phyloP scores from a whole-genome alignment of 2,888 invertebrate genomes.

The Apamea epomidion region DNA sequence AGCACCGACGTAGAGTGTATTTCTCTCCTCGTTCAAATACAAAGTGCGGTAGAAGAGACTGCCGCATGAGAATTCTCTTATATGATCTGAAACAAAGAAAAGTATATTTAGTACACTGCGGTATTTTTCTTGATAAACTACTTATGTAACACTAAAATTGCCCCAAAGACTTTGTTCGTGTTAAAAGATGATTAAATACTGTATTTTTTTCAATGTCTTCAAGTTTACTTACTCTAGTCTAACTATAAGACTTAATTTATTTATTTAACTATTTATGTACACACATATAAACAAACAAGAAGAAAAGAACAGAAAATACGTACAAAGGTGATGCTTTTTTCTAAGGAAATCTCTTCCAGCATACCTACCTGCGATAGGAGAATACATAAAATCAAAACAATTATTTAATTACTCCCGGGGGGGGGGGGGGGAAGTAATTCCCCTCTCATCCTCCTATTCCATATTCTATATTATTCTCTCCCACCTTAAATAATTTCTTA shows the following conservation, averaged over 20 bases:
- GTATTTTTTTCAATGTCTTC: not conserved
- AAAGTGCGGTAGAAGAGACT: constrained; percentile 91
- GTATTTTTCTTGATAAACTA: constrained; percentile 31
- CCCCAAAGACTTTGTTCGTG: not conserved
- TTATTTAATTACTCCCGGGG: no score
- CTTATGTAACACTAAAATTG: constrained; percentile 9
- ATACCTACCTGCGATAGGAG: no score
- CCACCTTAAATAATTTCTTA: not conserved
- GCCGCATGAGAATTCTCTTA: constrained; percentile 91
- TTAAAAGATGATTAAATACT: not conserved
- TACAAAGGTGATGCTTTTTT: no score
- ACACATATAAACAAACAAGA: no score
- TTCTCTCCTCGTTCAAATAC: constrained; percentile 90
- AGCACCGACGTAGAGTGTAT: constrained; percentile 92
- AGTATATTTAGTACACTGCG: constrained; percentile 43
- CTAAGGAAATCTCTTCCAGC: no score
- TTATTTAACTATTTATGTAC: no score
- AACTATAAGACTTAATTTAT: no score
- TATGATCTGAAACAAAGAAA: constrained; percentile 89
- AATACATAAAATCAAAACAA: no score
- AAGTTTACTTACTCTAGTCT: not conserved
- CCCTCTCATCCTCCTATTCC: no score
- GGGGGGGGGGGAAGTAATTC: no score
- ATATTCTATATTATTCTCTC: no score
- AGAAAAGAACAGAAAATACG: no score